Base-by-base conservation (phyloP, 2,888 invertebrate genomes). In the Parasteatoda lunata region DNA sequence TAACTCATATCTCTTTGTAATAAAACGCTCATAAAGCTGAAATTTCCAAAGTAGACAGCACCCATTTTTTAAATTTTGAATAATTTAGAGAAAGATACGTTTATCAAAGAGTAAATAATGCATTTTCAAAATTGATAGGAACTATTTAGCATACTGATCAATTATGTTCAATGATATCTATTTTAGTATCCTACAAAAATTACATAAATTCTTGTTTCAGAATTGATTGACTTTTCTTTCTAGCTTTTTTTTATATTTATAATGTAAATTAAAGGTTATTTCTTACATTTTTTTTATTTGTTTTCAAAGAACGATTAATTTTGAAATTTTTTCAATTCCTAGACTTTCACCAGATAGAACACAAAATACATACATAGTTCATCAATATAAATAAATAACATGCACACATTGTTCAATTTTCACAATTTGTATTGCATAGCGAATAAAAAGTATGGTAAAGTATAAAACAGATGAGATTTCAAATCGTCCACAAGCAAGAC, bases 331-430 rank as follows among this genome's bases (percentile, higher is more conserved):
- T 15, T 68, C 66, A 68, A 30, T 68, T 68, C 5, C 66, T 68
- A 0, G 9, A 15, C 6, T 66, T 47, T 48, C 8, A 48, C 5
- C 3, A 6, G 68, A 13, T 8, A 69, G 52, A 49, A 13, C 9
- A 48, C 68, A 5, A 69, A 75, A 75, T 66, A 75, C 68, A 75
- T 72, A 9, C 73, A 30, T 66, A 54, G 54, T 48, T 15, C 11
- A 85, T 77, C 79, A 51, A 77, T 77, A 85, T 76, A 85, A 85
- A 85, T 85, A 76, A 85, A 70, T 47, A 69, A 85, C 71, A 80
- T 68, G 69, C 71, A 80, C 48, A 85, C 85, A 79, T 80, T 80
- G 76, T 75, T 72, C 80, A 76, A 85, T 78, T 75, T 76, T 52
- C 76, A 30, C 30, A 30, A 30, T 30, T 30, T 30, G 30, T 30